A percentile compares a stretch with the other conserved stretches of the same genome.
Conservation (phyloP, 1,140 invertebrate species). For the Euborellia annulipes region DNA sequence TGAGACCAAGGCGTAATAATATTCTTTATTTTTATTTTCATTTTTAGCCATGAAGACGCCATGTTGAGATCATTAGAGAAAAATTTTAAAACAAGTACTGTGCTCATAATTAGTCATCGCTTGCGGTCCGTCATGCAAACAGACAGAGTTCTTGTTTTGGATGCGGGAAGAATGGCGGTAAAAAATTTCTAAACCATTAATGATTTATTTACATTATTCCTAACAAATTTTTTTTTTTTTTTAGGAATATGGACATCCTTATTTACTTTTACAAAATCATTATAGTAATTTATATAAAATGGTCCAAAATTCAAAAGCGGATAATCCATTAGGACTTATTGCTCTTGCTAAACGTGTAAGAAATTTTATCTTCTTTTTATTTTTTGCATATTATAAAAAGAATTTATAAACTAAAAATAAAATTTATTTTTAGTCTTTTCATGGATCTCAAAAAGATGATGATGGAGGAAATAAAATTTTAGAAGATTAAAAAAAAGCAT, state of each 20-base stretch:
- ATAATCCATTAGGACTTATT: not conserved
- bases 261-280: not conserved
- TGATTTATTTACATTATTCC: no score
- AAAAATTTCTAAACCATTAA: no score
- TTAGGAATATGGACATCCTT: not conserved
- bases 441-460: no score
- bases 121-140: constrained; percentile 22
- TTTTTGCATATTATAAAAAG: no score
- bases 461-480: no score
- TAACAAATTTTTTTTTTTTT: no score
- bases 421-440: not conserved
- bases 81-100: constrained; percentile 25
- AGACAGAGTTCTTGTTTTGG: constrained; percentile 37
- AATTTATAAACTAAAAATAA: not conserved
- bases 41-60: constrained; percentile 13
- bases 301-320: not conserved
- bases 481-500: no score
- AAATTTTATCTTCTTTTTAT: no score
- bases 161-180: constrained; percentile 18
- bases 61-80: constrained; percentile 18
- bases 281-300: not conserved
- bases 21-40: no score
- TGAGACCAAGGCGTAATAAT: no score
- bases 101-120: constrained; percentile 37
- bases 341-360: no score